Base-by-base conservation (phyloP, 2,113 vertebrate genomes). In the Anhinga rufa region DNA sequence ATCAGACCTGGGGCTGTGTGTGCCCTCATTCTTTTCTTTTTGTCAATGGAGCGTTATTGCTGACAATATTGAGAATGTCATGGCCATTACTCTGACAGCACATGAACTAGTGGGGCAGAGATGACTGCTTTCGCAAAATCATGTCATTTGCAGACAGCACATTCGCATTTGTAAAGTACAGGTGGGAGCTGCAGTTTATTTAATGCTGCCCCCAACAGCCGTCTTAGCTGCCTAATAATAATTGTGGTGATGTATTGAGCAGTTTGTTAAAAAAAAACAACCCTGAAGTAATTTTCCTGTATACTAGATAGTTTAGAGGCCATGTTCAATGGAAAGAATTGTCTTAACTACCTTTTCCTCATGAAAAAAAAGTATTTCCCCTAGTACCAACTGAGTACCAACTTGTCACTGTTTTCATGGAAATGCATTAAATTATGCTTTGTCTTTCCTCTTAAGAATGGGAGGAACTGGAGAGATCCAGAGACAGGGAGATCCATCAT, bases 1-100 rank as follows among this genome's bases (percentile, higher is more conserved):
- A 96, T 82, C 75, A 92, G 93, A 97, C 98, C 75, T 78, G 80
- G 74, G 97, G 97, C 98, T 69, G 66, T 52, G 29, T 38, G 72
- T 90, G 91, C 86, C 97, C 98, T 96, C 83, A 79, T 94, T 98
- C 96, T 90, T 91, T 64, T 91, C 77, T 66, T 93, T 82, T 91
- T 94, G 93, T 95, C 97, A 96, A 94, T 91, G 97, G 95, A 91
- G 89, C 55, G 0, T 93, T 97, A 94, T 79, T 93, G 96, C 94
- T 93, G 92, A 95, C 97, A 90, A 94, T 93, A 98, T 72, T 97
- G 97, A 98, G 97, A 97, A 97, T 86, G 90, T 97, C 97, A 98
- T n/a, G 91, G 83, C 97, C 96, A 93, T 98, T 96, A 95, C 94
- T 97, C 66, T 97, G 97, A 98, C 97, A 98, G 97, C 72, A 88